Conservation (phyloP, 2,113 vertebrate genomes). For the Thalassarche chlororhynchos region DNA sequence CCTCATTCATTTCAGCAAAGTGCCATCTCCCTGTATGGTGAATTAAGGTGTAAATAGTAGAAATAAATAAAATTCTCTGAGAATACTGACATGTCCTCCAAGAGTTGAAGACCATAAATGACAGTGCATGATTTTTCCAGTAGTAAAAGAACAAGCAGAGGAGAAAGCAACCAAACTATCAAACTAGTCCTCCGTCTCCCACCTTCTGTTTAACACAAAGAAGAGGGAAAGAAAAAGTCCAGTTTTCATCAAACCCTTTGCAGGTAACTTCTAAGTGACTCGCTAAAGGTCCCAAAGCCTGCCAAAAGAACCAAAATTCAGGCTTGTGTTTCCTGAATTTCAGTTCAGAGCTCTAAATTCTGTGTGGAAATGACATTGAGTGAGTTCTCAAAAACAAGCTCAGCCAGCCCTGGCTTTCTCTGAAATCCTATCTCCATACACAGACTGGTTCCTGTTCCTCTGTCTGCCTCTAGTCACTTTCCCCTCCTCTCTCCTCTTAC, state of each 20-base stretch:
- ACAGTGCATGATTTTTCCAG: neutral
- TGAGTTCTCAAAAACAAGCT: neutral
- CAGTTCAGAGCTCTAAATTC: neutral
- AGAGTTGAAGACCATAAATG: neutral
- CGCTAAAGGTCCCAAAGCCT: neutral
- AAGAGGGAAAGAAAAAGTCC: neutral
- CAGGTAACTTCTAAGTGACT: neutral
- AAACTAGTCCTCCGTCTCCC: neutral
- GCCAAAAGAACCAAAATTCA: neutral
- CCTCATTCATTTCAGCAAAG: neutral
- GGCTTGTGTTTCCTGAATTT: neutral
- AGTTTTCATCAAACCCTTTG: neutral
- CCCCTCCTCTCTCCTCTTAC: neutral
- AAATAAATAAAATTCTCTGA: neutral
- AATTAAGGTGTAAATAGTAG: neutral
- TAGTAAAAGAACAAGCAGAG: neutral
- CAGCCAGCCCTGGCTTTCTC: neutral
- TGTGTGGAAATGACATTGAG: neutral
- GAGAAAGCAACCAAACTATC: neutral
- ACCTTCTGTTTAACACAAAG: neutral
- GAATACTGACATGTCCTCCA: neutral
- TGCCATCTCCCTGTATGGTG: neutral
- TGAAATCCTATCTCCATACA: neutral
- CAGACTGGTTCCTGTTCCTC: neutral
- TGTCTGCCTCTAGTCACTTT: neutral